Conservation (phyloP, 1,140 invertebrate species). For the Tetramorium simillimum region DNA sequence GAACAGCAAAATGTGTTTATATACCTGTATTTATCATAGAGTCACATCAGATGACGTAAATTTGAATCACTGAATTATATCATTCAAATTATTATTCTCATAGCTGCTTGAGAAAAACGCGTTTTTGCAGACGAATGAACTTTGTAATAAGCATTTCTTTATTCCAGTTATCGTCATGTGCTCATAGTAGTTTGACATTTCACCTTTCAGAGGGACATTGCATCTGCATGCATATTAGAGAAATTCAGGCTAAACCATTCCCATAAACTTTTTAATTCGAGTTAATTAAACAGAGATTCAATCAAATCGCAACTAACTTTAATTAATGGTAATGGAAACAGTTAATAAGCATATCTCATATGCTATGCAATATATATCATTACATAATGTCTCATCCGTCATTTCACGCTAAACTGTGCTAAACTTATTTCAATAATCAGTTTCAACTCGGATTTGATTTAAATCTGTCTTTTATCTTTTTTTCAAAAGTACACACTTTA, state of each 20-base stretch:
- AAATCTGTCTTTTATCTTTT: neutral
- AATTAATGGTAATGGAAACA: neutral
- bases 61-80: neutral
- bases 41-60: conserved; percentile 13
- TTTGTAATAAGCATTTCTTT: neutral
- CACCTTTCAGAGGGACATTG: neutral
- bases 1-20: neutral
- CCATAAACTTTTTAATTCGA: neutral
- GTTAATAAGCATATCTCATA: neutral
- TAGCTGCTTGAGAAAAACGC: neutral
- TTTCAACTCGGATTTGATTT: neutral
- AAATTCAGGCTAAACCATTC: neutral
- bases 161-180: neutral
- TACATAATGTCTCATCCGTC: neutral
- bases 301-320: conserved; percentile 2
- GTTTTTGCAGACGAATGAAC: neutral
- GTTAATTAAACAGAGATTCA: neutral
- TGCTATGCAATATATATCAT: neutral
- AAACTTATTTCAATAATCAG: neutral
- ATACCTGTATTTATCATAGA: neutral
- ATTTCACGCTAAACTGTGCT: neutral
- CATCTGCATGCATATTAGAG: neutral
- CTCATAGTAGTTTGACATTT: neutral
- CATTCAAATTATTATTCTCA: neutral
- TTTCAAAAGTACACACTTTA: neutral